phyloP scores from a whole-genome alignment of 2,888 invertebrate genomes.

The Melipona bicolor region DNA sequence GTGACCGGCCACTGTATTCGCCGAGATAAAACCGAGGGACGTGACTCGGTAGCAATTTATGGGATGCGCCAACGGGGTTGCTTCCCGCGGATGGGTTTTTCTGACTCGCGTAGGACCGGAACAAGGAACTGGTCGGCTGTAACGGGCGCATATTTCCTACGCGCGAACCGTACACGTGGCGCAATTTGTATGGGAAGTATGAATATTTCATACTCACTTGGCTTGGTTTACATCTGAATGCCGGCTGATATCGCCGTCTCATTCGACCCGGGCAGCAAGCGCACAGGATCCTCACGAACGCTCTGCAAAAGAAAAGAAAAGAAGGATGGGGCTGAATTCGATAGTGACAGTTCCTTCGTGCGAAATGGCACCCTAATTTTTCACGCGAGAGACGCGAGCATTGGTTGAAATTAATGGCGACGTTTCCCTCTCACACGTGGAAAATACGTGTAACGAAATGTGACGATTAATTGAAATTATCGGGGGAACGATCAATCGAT shows the following conservation, averaged over 20 bases:
- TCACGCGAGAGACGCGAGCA: too few species aligned
- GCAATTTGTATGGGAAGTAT: background rate
- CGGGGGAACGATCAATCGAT: too few species aligned
- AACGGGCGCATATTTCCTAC: background rate
- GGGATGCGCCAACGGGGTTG: background rate
- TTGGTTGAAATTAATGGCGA: too few species aligned
- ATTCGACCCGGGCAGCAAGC: conserved; percentile 94
- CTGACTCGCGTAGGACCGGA: background rate
- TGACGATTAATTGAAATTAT: too few species aligned
- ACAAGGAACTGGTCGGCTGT: background rate
- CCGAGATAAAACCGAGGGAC: conserved; percentile 29
- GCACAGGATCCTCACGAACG: conserved; percentile 96
- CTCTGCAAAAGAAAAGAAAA: conserved; percentile 88
- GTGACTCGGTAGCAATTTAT: conserved; percentile 34
- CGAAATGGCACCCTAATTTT: too few species aligned
- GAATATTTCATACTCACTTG: conserved; percentile 87
- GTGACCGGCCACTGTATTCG: conserved; percentile 27
- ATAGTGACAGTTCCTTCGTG: background rate
- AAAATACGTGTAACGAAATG: too few species aligned
- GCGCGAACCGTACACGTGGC: background rate
- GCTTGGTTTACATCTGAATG: conserved; percentile 93
- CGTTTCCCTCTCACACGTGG: too few species aligned
- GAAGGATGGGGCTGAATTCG: conserved; percentile 1
- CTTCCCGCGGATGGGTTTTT: background rate
- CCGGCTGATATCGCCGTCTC: conserved; percentile 92